A percentile compares a stretch with the other conserved stretches of the same genome.
Evolutionary conservation across 2,113 vertebrate genomes (phyloP).

Genomic region (Crotalus helleri): DNA sequence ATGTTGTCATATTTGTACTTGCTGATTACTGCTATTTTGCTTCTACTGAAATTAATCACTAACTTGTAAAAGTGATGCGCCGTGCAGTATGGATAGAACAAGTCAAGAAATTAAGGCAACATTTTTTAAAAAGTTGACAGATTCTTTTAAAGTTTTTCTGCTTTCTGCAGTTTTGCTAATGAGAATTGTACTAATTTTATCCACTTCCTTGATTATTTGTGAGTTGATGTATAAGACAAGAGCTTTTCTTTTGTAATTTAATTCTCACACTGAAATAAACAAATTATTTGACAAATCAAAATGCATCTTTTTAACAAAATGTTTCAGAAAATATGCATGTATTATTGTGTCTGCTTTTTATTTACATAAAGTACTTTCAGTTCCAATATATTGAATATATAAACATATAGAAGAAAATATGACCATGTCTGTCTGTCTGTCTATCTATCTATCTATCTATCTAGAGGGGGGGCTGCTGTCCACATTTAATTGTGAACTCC

Average conservation of each 20-base stretch:
- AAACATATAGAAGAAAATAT: slow-evolving; percentile 10
- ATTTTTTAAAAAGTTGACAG: background rate
- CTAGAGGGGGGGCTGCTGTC: background rate
- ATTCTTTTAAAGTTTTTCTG: background rate
- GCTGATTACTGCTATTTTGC: slow-evolving; percentile 20
- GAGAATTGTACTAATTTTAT: slow-evolving; percentile 24
- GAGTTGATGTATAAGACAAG: slow-evolving; percentile 13
- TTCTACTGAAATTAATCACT: slow-evolving; percentile 27
- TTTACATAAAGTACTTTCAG: slow-evolving; percentile 11
- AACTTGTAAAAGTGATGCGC: background rate
- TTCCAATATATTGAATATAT: slow-evolving; percentile 13
- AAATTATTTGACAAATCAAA: slow-evolving; percentile 12
- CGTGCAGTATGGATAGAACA: slow-evolving; percentile 10
- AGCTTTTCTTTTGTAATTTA: slow-evolving; percentile 27
- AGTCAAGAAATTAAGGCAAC: slow-evolving; percentile 12
- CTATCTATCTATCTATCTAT: no score
- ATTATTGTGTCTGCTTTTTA: background rate
- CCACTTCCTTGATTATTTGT: slow-evolving; percentile 16
- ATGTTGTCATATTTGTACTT: slow-evolving; percentile 20
- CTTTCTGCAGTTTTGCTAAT: background rate
- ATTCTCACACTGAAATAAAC: slow-evolving; percentile 29
- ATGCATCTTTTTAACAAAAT: slow-evolving; percentile 21
- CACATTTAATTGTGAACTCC: slow-evolving; percentile 5
- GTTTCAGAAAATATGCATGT: background rate
- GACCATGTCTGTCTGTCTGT: background rate